A percentile compares a stretch with the other conserved stretches of the same genome.
phyloP scores from a whole-genome alignment of 1,140 invertebrate species.

The Trichonephila clavata region DNA sequence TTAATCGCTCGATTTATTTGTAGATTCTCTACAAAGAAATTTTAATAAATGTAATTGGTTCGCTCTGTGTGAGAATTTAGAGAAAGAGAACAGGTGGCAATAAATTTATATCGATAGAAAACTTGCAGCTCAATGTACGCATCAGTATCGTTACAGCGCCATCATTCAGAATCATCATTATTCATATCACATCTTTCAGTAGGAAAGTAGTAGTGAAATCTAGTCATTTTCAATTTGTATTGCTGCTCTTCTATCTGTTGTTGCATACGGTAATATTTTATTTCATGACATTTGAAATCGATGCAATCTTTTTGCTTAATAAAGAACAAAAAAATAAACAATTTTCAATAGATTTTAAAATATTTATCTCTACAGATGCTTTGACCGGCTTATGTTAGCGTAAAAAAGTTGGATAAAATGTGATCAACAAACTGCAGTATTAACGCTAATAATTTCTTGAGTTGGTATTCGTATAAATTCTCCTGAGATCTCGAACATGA shows the following conservation, averaged over 20 bases:
- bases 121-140: not conserved
- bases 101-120: not conserved
- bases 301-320: not conserved
- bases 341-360: not conserved
- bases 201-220: not conserved
- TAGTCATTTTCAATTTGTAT: not conserved
- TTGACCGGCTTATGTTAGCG: conserved; percentile 1
- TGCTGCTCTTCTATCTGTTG: conserved; percentile 1
- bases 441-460: not conserved
- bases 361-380: not conserved
- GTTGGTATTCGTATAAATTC: not conserved
- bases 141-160: conserved; percentile 5
- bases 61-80: too few species aligned
- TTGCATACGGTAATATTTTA: conserved; percentile 24
- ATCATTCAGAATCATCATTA: conserved; percentile 18
- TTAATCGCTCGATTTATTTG: too few species aligned
- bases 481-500: too few species aligned
- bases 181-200: not conserved
- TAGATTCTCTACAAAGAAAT: too few species aligned
- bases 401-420: not conserved
- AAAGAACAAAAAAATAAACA: not conserved
- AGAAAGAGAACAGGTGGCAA: too few species aligned
- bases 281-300: not conserved
- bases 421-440: not conserved
- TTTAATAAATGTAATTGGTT: too few species aligned